Evolutionary conservation across 2,113 vertebrate genomes (phyloP), one percentile per base, ranked within the genome.

Genomic region (Gopherus evgoodei): DNA sequence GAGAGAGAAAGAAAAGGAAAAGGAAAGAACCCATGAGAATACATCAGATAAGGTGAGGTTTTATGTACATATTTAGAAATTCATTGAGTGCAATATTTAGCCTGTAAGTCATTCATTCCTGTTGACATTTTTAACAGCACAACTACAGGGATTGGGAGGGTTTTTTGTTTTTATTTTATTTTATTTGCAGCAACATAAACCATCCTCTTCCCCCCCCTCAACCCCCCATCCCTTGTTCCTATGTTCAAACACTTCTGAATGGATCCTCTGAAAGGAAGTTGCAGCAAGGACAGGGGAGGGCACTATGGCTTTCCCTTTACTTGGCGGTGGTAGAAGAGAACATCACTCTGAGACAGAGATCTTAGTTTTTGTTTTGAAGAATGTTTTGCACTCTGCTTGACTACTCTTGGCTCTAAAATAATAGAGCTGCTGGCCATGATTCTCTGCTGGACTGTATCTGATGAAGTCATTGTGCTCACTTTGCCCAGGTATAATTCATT

Each of bases 51-150:
- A 88, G 69, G 78, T 65, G 49, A 49, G 24, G 93, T 97, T 91
- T 94, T 96, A 95, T 88, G 84, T 90, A 96, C 91, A 92, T 91
- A 95, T 97, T 96, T 86, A 96, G 93, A 97, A 95, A 95, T 88
- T 54, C 80, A 93, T 8, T 75, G 52, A 97, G 92, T 21, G 52
- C 2, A 3, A 72, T 84, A 86, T 54, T 97, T 87, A 94, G 76
- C 76, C 80, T 95, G 91, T 93, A 87, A 81, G 93, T 94, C 90
- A 53, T 90, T 80, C 53, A 87, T 90, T 95, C 53, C 35, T 86
- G 76, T 84, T 94, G 87, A 91, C 0, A 35, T 81, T 95, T 19
- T 78, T 92, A 87, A 84, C 54, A 91, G 12, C 24, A 12, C 44
- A 93, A 82, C 50, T 69, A 76, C 54, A 94, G 84, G 82, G 83